These are phyloP conservation scores for Pheosia gnoma DNA, from an alignment of 2,888 invertebrate species.

Conservation along the genomic window DNA sequence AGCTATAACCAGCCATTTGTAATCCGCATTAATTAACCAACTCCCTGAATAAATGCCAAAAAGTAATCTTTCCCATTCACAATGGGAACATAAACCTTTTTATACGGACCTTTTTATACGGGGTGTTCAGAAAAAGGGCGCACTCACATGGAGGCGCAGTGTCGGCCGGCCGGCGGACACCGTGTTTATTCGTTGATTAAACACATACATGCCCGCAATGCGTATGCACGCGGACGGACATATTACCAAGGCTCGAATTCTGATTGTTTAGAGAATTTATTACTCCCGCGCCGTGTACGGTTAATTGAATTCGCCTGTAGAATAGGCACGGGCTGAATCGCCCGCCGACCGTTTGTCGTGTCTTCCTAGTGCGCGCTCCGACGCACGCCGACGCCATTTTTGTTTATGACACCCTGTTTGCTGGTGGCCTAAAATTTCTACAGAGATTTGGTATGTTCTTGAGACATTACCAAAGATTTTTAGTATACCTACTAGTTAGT, in stretches of 20 bases:
- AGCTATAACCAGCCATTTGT: constrained; percentile 52
- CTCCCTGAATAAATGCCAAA: constrained; percentile 61
- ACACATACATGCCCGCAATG: constrained; percentile 78
- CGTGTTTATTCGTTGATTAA: constrained; percentile 82
- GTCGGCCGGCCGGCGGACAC: constrained; percentile 61
- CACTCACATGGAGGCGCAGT: constrained; percentile 52
- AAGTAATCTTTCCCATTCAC: constrained; percentile 66
- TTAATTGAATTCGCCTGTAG: constrained; percentile 83
- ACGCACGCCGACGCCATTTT: constrained; percentile 54
- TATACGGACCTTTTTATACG: constrained; percentile 68
- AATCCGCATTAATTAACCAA: constrained; percentile 66
- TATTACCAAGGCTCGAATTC: constrained; percentile 83
- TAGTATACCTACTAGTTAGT: no score
- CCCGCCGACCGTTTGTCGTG: constrained; percentile 71
- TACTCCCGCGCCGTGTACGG: constrained; percentile 82
- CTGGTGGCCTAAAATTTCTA: constrained; percentile 3
- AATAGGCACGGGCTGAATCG: constrained; percentile 77
- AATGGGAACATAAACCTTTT: constrained; percentile 69
- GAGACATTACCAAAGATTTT: no score
- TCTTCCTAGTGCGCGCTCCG: constrained; percentile 68
- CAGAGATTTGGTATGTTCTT: no score
- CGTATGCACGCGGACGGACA: constrained; percentile 82
- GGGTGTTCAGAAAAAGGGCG: constrained; percentile 49
- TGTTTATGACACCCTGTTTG: constrained; percentile 51
- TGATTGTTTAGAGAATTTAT: constrained; percentile 85